Percentiles rank a stretch among this genome's conserved stretches.
phyloP scores from a whole-genome alignment of 2,888 invertebrate species.

The Heliconius ethilla region DNA sequence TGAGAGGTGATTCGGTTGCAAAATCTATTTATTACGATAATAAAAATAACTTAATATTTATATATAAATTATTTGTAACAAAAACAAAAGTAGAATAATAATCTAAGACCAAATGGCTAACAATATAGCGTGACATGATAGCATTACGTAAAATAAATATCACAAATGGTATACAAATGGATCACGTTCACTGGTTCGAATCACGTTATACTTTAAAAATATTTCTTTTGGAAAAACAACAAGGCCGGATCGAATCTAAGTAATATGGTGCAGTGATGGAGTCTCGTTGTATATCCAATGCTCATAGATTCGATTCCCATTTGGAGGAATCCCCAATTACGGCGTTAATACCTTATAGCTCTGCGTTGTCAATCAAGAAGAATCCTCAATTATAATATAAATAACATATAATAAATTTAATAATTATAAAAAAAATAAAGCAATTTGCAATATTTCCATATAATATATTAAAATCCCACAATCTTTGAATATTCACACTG shows the following conservation, averaged over 20 bases:
- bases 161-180: not conserved
- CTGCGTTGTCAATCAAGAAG: not conserved
- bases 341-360: not conserved
- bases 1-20: too few species aligned
- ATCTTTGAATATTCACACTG: conserved; percentile 60
- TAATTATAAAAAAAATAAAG: not conserved
- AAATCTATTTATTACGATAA: too few species aligned
- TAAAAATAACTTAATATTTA: too few species aligned
- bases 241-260: not conserved
- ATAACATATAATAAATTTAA: too few species aligned
- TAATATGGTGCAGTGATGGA: not conserved
- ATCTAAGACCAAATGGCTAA: not conserved
- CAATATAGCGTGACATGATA: conserved; percentile 33
- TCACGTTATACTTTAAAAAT: not conserved
- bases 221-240: too few species aligned
- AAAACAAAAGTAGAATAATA: not conserved
- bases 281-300: too few species aligned
- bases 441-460: conserved; percentile 6
- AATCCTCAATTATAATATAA: too few species aligned
- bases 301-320: too few species aligned
- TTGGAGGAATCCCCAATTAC: not conserved
- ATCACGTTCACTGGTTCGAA: conserved; percentile 16
- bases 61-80: not conserved
- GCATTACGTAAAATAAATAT: not conserved
- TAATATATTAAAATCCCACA: conserved; percentile 1